Conservation (phyloP, 2,113 vertebrate genomes). For the Marmota flaviventris region DNA sequence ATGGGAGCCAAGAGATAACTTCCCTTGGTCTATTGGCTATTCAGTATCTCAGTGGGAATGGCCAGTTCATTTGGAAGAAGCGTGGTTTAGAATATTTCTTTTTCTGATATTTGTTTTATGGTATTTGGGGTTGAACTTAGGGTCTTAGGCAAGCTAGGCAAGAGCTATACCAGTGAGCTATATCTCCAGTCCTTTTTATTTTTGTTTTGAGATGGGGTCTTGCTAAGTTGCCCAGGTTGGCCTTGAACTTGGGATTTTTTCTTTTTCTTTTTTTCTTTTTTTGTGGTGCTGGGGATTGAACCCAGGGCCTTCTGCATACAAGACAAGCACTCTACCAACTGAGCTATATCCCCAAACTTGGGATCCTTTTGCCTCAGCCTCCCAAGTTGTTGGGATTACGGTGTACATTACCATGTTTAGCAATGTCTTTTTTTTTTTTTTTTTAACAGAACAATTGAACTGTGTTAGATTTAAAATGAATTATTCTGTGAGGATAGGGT, state of each 20-base stretch:
- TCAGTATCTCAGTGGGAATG: slow-evolving; percentile 74
- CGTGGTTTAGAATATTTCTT: slow-evolving; percentile 54
- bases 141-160: neutral
- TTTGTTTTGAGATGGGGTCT: neutral
- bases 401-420: too few relatives aligned
- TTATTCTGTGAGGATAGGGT: neutral
- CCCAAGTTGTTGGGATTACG: too few relatives aligned
- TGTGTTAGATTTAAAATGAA: slow-evolving; percentile 54
- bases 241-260: neutral
- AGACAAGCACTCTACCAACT: too few relatives aligned
- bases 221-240: neutral
- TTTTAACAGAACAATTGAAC: neutral
- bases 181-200: neutral
- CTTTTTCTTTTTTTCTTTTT: too few relatives aligned
- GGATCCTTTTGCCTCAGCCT: too few relatives aligned
- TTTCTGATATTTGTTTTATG: neutral
- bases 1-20: slow-evolving; percentile 86
- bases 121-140: neutral
- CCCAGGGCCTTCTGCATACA: too few relatives aligned
- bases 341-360: too few relatives aligned
- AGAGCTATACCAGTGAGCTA: neutral
- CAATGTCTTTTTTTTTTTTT: neutral
- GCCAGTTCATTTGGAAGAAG: slow-evolving; percentile 89
- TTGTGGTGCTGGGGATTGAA: too few relatives aligned
- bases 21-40: slow-evolving; percentile 89